Conservation (phyloP, 1,140 invertebrate genomes). For the Papilio polyxenes region DNA sequence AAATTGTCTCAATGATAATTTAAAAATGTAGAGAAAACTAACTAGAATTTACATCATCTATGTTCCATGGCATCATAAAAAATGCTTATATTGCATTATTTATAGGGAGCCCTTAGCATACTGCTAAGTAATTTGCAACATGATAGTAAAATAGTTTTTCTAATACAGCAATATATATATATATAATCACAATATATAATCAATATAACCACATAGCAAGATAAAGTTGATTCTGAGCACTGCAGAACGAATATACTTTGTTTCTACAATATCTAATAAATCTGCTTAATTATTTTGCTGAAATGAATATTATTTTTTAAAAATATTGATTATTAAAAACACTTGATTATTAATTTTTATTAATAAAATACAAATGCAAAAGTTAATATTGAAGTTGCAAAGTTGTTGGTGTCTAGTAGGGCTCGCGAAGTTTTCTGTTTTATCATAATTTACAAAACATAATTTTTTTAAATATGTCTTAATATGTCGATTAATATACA, state of each 20-base stretch:
- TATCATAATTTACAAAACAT: too few species aligned
- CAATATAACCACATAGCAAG: constrained; percentile 8
- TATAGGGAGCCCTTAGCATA: not conserved
- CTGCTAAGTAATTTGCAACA: not conserved
- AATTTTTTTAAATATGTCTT: too few species aligned
- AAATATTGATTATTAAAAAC: not conserved
- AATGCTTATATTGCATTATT: not conserved
- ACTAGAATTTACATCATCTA: too few species aligned
- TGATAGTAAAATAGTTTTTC: not conserved
- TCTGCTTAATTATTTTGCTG: constrained; percentile 2
- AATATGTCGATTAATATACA: too few species aligned
- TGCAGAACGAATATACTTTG: constrained; percentile 5
- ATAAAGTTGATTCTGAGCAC: constrained; percentile 1
- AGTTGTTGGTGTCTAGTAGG: too few species aligned
- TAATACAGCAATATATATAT: too few species aligned
- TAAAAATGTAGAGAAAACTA: too few species aligned
- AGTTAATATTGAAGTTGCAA: not conserved
- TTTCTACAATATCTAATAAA: constrained; percentile 8
- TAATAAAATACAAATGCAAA: not conserved
- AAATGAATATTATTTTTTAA: not conserved
- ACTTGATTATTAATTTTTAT: not conserved
- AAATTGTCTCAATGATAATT: too few species aligned
- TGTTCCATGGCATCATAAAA: too few species aligned
- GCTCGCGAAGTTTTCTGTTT: too few species aligned
- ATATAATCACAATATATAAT: too few species aligned